Evolutionary conservation across 1,140 invertebrate species (phyloP), one percentile per base, ranked within the genome.

Genomic region (Phymorhynchus buccinoides): DNA sequence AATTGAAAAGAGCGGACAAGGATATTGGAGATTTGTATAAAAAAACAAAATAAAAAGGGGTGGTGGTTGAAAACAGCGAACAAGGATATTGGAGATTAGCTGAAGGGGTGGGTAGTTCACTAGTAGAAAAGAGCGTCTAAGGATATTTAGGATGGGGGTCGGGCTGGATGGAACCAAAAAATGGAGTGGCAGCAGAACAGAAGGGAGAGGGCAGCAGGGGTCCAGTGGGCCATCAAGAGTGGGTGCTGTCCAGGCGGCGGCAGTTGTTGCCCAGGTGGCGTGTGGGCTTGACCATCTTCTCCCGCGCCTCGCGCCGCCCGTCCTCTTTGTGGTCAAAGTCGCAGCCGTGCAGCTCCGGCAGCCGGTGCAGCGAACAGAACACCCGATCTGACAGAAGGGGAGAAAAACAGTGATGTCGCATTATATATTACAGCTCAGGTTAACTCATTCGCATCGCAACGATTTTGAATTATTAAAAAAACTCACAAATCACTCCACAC

Each of bases 251-350:
- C 1, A 91, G 83, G 27, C 91, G 88, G 78, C 90, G 90, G 84
- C 89, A 91, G 68, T 90, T 90, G 0, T 88, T 91, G 78, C 91
- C 91, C 81, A 92, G 86, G 86, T 92, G 91, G 84, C 91, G 87
- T 30, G 89, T 90, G 9, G 91, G 91, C 86, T 91, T 91, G 27
- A 92, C 86, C 91, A 92, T 92, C 86, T 92, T 92, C 80, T 91
- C 89, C 39, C 91, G 84, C 35, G 91, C 91, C 84, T 91, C 88
- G 44, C 88, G 84, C 35, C 91, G 87, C 0, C 91, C 91, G 82
- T 91, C 91, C 84, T 92, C 91, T 85, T 92, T 92, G 86, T 92
- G 91, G 85, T 92, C 91, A 89, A 91, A 92, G 35, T 88, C 87
- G 89, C 91, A 92, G 66, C 90, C 87, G 85, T 92, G 91, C 77